Percentiles rank a stretch among this genome's conserved stretches.
These are phyloP conservation scores for Dicyrtomina minuta DNA, from an alignment of 2,888 invertebrate species.

Conservation along the genomic window DNA sequence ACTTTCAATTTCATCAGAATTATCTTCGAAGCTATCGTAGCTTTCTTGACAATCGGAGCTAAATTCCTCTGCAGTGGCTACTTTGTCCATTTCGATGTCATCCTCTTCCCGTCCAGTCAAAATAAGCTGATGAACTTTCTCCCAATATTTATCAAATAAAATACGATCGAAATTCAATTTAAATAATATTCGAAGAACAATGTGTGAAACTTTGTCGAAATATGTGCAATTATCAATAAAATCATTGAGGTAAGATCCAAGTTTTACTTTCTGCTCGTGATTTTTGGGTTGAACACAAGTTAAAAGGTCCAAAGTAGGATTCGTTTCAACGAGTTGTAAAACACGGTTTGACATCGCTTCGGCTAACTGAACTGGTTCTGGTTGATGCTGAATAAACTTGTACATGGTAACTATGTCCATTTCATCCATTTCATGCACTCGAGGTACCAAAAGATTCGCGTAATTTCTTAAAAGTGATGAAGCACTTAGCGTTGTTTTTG, in stretches of 20 bases:
- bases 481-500: too few species aligned
- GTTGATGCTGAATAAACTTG: constrained; percentile 39
- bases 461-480: background rate
- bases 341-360: constrained; percentile 38
- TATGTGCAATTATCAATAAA: background rate
- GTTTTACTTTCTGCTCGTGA: background rate
- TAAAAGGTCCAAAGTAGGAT: constrained; percentile 41
- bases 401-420: constrained; percentile 43
- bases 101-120: too few species aligned
- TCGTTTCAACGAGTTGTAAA: constrained; percentile 36
- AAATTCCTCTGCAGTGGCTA: too few species aligned
- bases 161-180: background rate
- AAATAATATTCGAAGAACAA: background rate
- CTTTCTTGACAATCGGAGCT: too few species aligned
- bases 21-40: too few species aligned
- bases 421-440: constrained; percentile 32
- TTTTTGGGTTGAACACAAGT: constrained; percentile 34
- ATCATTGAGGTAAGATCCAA: background rate
- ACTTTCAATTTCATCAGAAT: too few species aligned
- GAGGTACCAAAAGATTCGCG: constrained; percentile 31
- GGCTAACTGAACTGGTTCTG: constrained; percentile 38
- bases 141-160: background rate
- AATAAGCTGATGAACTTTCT: too few species aligned
- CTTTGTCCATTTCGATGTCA: too few species aligned
- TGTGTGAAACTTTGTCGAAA: background rate